A percentile compares a stretch with the other conserved stretches of the same genome.
Evolutionary conservation across 2,113 vertebrate genomes (phyloP).

Genomic region (Calidris pygmaea): DNA sequence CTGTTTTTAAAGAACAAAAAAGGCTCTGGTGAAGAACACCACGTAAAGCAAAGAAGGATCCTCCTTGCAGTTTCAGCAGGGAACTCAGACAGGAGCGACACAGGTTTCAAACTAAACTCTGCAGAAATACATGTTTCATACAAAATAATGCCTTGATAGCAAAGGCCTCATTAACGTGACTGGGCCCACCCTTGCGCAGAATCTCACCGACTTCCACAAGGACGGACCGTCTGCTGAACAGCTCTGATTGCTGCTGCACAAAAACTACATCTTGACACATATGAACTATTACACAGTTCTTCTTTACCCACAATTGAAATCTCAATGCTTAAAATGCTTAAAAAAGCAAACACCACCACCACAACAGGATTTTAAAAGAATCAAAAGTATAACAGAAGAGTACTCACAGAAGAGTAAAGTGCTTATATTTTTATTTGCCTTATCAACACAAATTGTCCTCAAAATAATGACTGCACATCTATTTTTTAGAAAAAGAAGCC

Average conservation of each 20-base stretch:
- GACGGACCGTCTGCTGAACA: neutral
- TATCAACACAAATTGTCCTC: neutral
- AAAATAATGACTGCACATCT: neutral
- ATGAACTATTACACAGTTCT: neutral
- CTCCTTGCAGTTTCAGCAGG: neutral
- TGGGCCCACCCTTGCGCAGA: neutral
- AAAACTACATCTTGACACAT: neutral
- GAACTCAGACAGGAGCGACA: neutral
- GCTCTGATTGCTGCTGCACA: neutral
- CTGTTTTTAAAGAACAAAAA: conserved; percentile 39
- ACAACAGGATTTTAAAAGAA: neutral
- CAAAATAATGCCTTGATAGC: neutral
- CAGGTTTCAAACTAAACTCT: neutral
- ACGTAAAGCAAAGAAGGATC: neutral
- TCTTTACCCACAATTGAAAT: neutral
- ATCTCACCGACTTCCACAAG: neutral
- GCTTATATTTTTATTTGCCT: neutral
- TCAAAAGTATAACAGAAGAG: neutral
- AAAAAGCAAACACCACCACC: too few species aligned
- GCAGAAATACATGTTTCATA: neutral
- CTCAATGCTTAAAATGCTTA: neutral
- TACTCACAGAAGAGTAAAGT: neutral
- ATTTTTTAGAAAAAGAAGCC: conserved; percentile 38
- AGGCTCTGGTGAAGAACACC: conserved; percentile 1
- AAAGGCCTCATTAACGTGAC: neutral